Evolutionary conservation across 2,888 invertebrate genomes (phyloP).

Genomic region (Xestobium rufovillosum): DNA sequence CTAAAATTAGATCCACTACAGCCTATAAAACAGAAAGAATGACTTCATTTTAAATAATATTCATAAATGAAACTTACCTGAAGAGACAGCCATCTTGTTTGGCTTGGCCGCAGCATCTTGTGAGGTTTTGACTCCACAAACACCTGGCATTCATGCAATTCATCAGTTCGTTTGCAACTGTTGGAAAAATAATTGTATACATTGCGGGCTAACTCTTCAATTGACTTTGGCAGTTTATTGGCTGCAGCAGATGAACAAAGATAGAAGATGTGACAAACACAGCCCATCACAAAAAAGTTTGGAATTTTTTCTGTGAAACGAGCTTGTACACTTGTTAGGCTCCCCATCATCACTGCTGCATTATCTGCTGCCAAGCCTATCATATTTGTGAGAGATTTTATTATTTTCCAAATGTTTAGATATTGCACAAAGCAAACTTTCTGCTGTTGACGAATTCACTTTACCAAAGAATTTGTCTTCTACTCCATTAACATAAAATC

Average conservation of each 20-base stretch:
- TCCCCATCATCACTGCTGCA: slow-evolving; percentile 30
- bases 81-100: slow-evolving; percentile 31
- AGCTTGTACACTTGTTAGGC: slow-evolving; percentile 21
- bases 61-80: slow-evolving; percentile 19
- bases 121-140: slow-evolving; percentile 26
- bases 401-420: slow-evolving; percentile 6
- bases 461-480: slow-evolving; percentile 13
- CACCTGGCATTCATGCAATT: slow-evolving; percentile 26
- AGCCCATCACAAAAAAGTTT: slow-evolving; percentile 26
- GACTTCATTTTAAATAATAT: too few species aligned
- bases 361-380: slow-evolving; percentile 11
- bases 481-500: slow-evolving; percentile 17
- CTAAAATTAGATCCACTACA: slow-evolving; percentile 11
- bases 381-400: slow-evolving; percentile 10
- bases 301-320: slow-evolving; percentile 21
- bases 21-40: too few species aligned
- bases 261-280: slow-evolving; percentile 29
- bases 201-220: slow-evolving; percentile 25
- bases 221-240: slow-evolving; percentile 22
- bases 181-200: slow-evolving; percentile 27
- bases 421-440: slow-evolving; percentile 9
- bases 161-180: slow-evolving; percentile 27
- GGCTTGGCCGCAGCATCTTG: slow-evolving; percentile 27
- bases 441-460: slow-evolving; percentile 9
- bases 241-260: slow-evolving; percentile 28